These are phyloP conservation scores for Zelostemma sp. DNA, from an alignment of 1,140 invertebrate genomes.

Conservation along the genomic window DNA sequence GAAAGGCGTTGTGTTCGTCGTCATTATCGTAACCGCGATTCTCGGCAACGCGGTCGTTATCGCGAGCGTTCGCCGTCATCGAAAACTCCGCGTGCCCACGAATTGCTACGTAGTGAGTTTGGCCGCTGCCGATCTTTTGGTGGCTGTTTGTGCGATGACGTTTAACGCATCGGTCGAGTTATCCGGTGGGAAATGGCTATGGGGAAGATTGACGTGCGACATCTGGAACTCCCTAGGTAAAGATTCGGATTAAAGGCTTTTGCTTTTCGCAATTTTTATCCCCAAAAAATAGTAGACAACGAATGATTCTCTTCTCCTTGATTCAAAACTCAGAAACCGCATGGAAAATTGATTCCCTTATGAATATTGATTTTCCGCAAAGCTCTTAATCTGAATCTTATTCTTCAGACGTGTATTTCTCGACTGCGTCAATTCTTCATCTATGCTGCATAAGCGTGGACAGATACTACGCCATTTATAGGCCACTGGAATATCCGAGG, in stretches of 20 bases:
- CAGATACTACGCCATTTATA: slow-evolving; percentile 85
- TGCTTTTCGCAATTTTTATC: too few species aligned
- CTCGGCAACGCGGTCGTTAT: slow-evolving; percentile 85
- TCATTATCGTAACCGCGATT: slow-evolving; percentile 82
- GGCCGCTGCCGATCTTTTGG: slow-evolving; percentile 91
- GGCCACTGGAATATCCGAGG: slow-evolving; percentile 88
- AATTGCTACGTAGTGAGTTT: slow-evolving; percentile 96
- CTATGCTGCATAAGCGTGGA: slow-evolving; percentile 96
- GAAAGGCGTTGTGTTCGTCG: slow-evolving; percentile 75
- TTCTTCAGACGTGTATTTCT: slow-evolving; percentile 91
- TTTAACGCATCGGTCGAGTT: slow-evolving; percentile 92
- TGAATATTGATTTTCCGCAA: too few species aligned
- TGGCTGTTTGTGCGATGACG: slow-evolving; percentile 94
- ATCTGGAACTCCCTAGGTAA: slow-evolving; percentile 94
- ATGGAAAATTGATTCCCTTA: too few species aligned
- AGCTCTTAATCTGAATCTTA: too few species aligned
- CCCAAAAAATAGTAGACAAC: too few species aligned
- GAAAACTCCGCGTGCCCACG: slow-evolving; percentile 88
- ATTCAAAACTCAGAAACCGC: too few species aligned
- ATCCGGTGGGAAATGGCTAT: slow-evolving; percentile 84
- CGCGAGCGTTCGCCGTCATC: slow-evolving; percentile 81
- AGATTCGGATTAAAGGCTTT: too few species aligned
- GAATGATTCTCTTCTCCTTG: too few species aligned
- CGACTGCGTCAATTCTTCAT: slow-evolving; percentile 93
- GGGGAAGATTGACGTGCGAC: slow-evolving; percentile 91